Evolutionary conservation across 2,113 vertebrate species (phyloP), one percentile per base, ranked within the genome.

Genomic region (Nansenia antarctica): DNA sequence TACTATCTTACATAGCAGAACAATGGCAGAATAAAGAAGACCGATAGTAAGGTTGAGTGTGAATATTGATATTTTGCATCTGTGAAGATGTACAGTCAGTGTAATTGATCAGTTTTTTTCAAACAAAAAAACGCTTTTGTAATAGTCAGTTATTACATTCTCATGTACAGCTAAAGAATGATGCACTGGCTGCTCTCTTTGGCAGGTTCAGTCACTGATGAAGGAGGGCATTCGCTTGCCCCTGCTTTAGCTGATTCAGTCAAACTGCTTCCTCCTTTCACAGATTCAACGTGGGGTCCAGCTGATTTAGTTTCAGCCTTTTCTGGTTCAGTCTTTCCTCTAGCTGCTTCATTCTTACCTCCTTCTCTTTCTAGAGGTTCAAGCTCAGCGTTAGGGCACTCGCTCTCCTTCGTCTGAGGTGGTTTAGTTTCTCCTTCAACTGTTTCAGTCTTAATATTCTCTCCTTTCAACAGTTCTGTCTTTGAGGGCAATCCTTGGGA

Each of bases 401-500:
- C 9, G 24, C 24, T 9, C 11, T 26, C 24, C 24, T 54, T 22
- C 22, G 24, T 9, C 52, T 54, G 20, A 24, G 49, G 7, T 9
- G 24, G 9, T 20, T n/a, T n/a, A 20, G 20, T 52, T 18, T 63
- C 37, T 22, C 59, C 62, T 55, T n/a, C 20, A 59, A 24, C 24
- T 24, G n/a, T 60, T 62, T 73, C 49, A 7, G 55, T 30, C 26
- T 29, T 65, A n/a, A 7, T 22, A 0, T 72, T n/a, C 47, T 62
- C 27, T 20, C 5, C 63, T 32, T 52, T 34, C 5, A 42, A 15
- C 39, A 3, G 59, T 54, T 82, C 73, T 18, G 30, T 67, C 47
- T 67, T 71, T 14, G 34, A 8, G 1, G 42, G n/a, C n/a, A 49
- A 49, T 49, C 45, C 2, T 9, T 3, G 18, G 0, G n/a, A 26